Base-by-base conservation (phyloP, 2,888 invertebrate genomes). In the Dryobotodes eremita region DNA sequence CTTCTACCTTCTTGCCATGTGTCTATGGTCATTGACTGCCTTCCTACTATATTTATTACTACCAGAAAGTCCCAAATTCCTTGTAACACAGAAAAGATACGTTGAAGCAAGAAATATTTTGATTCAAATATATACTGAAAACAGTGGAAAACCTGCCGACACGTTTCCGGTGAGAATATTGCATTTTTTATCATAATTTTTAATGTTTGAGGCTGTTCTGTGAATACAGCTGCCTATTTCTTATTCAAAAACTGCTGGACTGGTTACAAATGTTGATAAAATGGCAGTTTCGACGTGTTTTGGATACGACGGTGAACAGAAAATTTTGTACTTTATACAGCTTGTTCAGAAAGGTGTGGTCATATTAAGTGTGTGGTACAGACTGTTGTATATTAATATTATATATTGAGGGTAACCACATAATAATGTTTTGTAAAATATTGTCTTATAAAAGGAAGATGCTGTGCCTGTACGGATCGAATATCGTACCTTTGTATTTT, bases 61-160 rank as follows among this genome's bases (percentile, higher is more conserved):
- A 61, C 95, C 96, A 1, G 95, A 96, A 71, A 96, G 95, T 82
- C 96, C 95, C 0, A 96, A 95, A 87, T 96, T 91, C 86, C 92
- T 94, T 80, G 89, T 96, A 36, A 92, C 93, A 11, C 94, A 94
- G 80, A 91, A 93, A 66, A 92, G 93, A 86, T 95, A 94, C 80
- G 91, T 89, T 8, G 93, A 95, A 85, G 95, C 96, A 3, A 92
- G 93, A 80, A 91, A 91, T 23, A 92, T 95, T 79, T 86, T 96
- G 68, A 91, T 94, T 70, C 91, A 91, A 85, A 92, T 96, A 72
- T 96, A 96, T 81, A 90, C 86, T 55, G 91, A 92, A 82, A 96
- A 96, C 84, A 95, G 93, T 64, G 89, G 95, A 48, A 95, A 94
- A 76, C 83, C 93, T 1, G 91, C 90, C 11, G 92, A 94, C 68